Evolutionary conservation across 2,797 vertebrate species (phyloP), one percentile per base, ranked within the genome.

Genomic region (Carduelis carduelis): DNA sequence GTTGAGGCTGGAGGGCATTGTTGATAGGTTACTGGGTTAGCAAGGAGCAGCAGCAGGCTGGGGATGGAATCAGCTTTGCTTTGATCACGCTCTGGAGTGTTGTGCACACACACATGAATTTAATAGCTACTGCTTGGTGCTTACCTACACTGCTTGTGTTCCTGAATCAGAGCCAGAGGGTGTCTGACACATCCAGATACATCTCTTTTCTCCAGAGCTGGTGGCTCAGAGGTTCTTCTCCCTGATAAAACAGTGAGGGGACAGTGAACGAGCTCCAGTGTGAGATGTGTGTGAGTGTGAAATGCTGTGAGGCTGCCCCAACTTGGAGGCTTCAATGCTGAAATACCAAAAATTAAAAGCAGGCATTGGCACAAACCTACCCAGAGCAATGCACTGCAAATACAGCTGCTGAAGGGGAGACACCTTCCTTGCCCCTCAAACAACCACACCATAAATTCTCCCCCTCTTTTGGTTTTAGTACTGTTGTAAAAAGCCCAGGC

Each of bases 401-500:
- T 78, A 47, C 53, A 80, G 16, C 34, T 81, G 46, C 46, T 88
- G 43, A 52, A 64, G 7, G 30, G 88, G 78, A 70, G 27, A 30
- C 41, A 65, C 17, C 22, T n/a, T 22, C 63, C 74, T 94, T 17
- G 14, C 63, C 32, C 66, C 85, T 91, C 71, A 46, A 81, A 15
- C 60, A 37, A 11, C 35, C 44, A 28, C 19, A 41, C 87, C 84
- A 79, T 87, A 71, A 92, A 81, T 87, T 87, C 93, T 79, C 70
- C 81, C 75, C 57, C 82, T 81, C 55, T 74, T 92, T 78, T 50
- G 17, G 37, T 91, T 96, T 97, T 84, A 96, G 91, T 91, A n/a
- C 64, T 74, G 71, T 84, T 96, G 94, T 97, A 97, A 97, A 97
- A 94, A 93, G 41, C 41, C 26, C 79, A 35, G 14, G 56, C 90